These are phyloP conservation scores for Paralvinella palmiformis DNA, from an alignment of 1,140 invertebrate genomes.

Conservation along the genomic window DNA sequence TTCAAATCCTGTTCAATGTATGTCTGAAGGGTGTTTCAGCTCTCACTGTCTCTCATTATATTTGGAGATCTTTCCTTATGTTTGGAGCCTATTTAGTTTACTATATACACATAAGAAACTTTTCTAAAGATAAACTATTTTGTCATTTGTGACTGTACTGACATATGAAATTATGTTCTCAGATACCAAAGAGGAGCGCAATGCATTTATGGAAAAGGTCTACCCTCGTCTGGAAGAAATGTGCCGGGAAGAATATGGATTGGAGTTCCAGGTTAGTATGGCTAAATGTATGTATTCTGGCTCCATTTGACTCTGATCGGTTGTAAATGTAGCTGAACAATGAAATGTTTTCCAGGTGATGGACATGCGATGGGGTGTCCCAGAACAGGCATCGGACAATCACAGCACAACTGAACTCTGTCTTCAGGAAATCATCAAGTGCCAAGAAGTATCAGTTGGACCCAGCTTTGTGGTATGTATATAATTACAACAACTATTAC, in stretches of 20 bases:
- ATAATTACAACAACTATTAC: neutral
- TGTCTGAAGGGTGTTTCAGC: too few species aligned
- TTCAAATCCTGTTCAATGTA: too few species aligned
- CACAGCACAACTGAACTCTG: neutral
- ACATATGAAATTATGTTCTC: neutral
- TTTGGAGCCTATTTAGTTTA: too few species aligned
- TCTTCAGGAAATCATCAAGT: neutral
- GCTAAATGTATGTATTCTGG: neutral
- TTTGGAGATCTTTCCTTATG: too few species aligned
- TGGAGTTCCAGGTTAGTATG: slow-evolving; percentile 3
- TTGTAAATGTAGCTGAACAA: too few species aligned
- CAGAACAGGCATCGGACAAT: slow-evolving; percentile 1
- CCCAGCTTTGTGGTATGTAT: neutral
- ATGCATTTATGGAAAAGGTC: neutral
- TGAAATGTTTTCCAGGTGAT: too few species aligned
- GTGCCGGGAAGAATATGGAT: neutral
- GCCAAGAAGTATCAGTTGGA: neutral
- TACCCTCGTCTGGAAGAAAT: neutral
- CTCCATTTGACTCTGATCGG: neutral
- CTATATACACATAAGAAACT: too few species aligned
- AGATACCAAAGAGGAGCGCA: slow-evolving; percentile 4
- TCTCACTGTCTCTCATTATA: too few species aligned
- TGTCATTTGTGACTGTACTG: too few species aligned
- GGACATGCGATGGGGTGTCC: slow-evolving; percentile 3
- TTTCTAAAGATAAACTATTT: too few species aligned